Conservation (phyloP, 1,140 invertebrate species). For the Zaprionus capensis region DNA sequence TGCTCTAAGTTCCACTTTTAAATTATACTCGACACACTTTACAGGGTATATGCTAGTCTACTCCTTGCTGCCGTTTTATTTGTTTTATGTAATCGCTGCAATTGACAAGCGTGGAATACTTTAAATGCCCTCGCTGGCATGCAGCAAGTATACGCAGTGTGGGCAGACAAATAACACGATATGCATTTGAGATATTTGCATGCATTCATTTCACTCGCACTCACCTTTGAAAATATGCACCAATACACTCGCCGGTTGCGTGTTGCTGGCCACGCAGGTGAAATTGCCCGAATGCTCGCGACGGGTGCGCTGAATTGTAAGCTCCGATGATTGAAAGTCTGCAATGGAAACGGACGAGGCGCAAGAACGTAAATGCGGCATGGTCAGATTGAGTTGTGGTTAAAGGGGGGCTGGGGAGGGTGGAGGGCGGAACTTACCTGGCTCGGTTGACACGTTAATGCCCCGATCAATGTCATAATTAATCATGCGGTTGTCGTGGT, state of each 20-base stretch:
- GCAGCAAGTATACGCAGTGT: conserved; percentile 7
- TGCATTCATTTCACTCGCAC: background rate
- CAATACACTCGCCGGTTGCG: conserved; percentile 91
- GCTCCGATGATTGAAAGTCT: conserved; percentile 87
- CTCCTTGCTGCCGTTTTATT: conserved; percentile 5
- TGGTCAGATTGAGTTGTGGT: background rate
- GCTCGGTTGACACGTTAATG: conserved; percentile 91
- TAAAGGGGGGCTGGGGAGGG: background rate
- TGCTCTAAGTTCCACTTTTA: too few relatives aligned
- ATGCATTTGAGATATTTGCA: background rate
- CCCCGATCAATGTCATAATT: conserved; percentile 94
- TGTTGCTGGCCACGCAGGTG: conserved; percentile 93
- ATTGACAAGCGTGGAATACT: conserved; percentile 21
- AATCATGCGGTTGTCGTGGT: conserved; percentile 95
- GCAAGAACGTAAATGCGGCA: conserved; percentile 33
- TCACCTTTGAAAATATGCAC: conserved; percentile 94
- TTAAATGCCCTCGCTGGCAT: conserved; percentile 10
- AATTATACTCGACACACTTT: too few relatives aligned
- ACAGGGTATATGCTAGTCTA: background rate
- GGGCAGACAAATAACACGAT: background rate
- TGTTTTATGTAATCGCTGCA: conserved; percentile 20
- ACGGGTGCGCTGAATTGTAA: conserved; percentile 88
- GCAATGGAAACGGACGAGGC: conserved; percentile 31
- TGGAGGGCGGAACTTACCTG: conserved; percentile 61
- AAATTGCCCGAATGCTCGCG: conserved; percentile 93